Percentiles rank a stretch among this genome's conserved stretches.
Conservation (phyloP, 2,113 vertebrate species). For the Lepisosteus oculatus region DNA sequence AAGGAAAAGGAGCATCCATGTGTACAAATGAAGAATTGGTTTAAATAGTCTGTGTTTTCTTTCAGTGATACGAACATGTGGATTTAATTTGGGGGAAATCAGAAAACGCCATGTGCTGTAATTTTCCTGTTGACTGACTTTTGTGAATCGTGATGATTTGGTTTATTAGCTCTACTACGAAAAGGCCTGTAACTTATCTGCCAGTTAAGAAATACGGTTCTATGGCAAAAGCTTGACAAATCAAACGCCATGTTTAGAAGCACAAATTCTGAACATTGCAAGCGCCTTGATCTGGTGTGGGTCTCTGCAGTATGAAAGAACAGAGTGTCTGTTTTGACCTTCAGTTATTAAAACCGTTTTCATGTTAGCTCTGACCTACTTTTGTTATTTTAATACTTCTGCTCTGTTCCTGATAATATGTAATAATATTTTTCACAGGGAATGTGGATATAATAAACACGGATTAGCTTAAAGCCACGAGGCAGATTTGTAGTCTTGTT, state of each 20-base stretch:
- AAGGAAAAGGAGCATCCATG: no score
- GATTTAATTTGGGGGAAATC: no score
- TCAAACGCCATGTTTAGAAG: not conserved
- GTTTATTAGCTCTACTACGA: no score
- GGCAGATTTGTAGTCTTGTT: not conserved
- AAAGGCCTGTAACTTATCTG: no score
- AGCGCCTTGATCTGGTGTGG: not conserved
- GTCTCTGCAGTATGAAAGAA: slow-evolving; percentile 1
- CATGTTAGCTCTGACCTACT: slow-evolving; percentile 17
- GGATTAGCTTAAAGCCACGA: not conserved
- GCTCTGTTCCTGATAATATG: slow-evolving; percentile 13
- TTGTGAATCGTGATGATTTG: no score
- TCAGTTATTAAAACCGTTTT: not conserved
- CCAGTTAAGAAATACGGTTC: no score
- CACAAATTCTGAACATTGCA: not conserved
- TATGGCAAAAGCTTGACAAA: no score
- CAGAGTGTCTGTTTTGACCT: slow-evolving; percentile 31
- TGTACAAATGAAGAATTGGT: no score
- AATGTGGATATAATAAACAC: not conserved
- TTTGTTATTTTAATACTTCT: slow-evolving; percentile 36
- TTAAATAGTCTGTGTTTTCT: no score
- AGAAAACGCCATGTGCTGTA: no score
- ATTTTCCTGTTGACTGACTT: no score
- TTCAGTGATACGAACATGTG: no score
- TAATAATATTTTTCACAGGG: slow-evolving; percentile 23